Evolutionary conservation across 2,113 vertebrate genomes (phyloP).

Genomic region (human): DNA sequence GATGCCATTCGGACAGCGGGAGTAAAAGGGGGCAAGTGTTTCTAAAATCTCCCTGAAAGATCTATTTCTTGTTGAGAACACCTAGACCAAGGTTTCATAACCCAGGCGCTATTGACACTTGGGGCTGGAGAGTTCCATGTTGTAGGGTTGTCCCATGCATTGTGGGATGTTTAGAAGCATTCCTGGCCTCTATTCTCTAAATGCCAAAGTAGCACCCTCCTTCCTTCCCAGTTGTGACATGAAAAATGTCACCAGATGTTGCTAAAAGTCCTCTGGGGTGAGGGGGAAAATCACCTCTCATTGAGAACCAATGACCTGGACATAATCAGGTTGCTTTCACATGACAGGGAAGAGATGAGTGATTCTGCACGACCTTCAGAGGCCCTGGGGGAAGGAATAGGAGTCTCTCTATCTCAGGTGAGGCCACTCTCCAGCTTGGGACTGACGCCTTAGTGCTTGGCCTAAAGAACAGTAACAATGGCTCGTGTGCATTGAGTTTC

Average conservation of each 20-base stretch:
- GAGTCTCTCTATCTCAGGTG: background rate
- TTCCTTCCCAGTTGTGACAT: background rate
- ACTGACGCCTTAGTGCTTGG: background rate
- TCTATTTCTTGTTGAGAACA: background rate
- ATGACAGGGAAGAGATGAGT: no score
- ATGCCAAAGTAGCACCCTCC: background rate
- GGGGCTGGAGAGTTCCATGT: background rate
- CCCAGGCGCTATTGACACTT: no score
- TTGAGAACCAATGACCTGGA: background rate
- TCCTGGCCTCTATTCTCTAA: background rate
- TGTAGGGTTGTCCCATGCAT: background rate
- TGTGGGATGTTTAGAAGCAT: background rate
- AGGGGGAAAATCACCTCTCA: fast-evolving
- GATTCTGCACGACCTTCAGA: background rate
- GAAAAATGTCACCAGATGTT: background rate
- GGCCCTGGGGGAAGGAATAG: background rate
- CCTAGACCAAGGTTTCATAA: background rate
- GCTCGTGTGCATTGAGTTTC: fast-evolving
- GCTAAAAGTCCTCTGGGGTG: background rate
- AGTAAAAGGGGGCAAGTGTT: background rate
- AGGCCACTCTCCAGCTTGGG: background rate
- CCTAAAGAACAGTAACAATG: background rate
- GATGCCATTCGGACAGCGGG: background rate
- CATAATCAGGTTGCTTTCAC: background rate
- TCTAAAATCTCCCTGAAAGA: background rate